A percentile compares a stretch with the other conserved stretches of the same genome.
Conservation (phyloP, 2,113 vertebrate species). For the zebrafish (Danio rerio) region DNA sequence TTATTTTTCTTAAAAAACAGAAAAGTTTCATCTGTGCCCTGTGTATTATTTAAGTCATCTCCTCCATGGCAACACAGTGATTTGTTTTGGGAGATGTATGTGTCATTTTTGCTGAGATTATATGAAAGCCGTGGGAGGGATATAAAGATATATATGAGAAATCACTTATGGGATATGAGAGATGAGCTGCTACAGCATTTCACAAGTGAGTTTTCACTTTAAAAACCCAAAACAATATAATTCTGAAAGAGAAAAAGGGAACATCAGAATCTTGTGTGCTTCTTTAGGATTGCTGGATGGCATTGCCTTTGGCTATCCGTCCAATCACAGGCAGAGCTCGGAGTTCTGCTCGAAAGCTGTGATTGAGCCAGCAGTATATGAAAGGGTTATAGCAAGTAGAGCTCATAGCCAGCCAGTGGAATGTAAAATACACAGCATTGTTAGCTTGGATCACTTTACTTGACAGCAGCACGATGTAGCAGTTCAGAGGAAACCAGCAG, state of each 20-base stretch:
- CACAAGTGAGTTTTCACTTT: not conserved
- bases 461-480: conserved; percentile 79
- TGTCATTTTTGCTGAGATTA: not conserved
- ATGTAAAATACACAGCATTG: conserved; percentile 77
- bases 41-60: not conserved
- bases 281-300: conserved; percentile 33
- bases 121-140: not conserved
- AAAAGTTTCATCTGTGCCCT: not conserved
- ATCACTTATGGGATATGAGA: not conserved
- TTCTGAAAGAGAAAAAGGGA: not conserved
- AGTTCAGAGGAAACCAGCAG: conserved; percentile 82
- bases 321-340: conserved; percentile 65
- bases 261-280: not conserved
- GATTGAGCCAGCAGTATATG: conserved; percentile 82
- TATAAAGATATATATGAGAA: not conserved
- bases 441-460: conserved; percentile 77
- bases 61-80: not conserved
- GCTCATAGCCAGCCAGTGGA: conserved; percentile 84
- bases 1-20: not conserved
- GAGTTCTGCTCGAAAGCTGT: conserved; percentile 75
- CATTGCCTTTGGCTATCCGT: not conserved
- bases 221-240: not conserved
- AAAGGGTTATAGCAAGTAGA: conserved; percentile 84
- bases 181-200: not conserved
- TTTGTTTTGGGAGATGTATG: not conserved